Base-by-base conservation (phyloP, 1,140 invertebrate genomes). In the Lasaia peninsularis region DNA sequence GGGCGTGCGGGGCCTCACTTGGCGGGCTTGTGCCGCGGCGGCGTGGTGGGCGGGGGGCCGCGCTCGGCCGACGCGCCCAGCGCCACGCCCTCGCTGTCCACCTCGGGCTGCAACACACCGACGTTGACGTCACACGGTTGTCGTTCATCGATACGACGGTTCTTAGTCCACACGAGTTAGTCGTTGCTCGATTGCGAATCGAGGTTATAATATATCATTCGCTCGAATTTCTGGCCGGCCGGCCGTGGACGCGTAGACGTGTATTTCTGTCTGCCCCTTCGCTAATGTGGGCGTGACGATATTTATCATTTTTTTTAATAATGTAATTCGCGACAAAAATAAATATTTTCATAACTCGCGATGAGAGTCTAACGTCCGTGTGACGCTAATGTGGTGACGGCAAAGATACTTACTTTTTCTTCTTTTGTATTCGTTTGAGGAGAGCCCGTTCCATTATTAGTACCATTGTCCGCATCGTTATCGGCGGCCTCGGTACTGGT, bases 71-170 rank as follows among this genome's bases (percentile, higher is more conserved):
- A 75, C 21, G 88, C 85, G 8, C 89, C 89, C 24, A 90, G 71
- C 4, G 87, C 78, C 1, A 89, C 88, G 9, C 87, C 89, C 55
- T 90, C 89, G 60, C 89, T 90, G 67, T 90, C 89, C 7, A 90
- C 87, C 62, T 90, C 89, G 69, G 77, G 86, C 87, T 90, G 58
- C 10, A 56, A 60, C 49, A 66, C 31, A 64, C 18, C 53, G 28
- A 59, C 48, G 14, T 35, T 33, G 55, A 18, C 32, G 21, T 49
- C 16, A 8, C 18, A 21, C 44, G 2, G 0, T 48, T 48, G 20
- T 1, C 10, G 44, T 18, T 9, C 8, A 1, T 20, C 16, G 11
- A 21, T 21, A 10, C 21, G 4, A 8, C 40, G n/a, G n/a, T n/a
- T n/a, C n/a, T n/a, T n/a, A n/a, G n/a, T n/a, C n/a, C n/a, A n/a